Base-by-base conservation (phyloP, 2,113 vertebrate species). In the Apodemus speciosus region DNA sequence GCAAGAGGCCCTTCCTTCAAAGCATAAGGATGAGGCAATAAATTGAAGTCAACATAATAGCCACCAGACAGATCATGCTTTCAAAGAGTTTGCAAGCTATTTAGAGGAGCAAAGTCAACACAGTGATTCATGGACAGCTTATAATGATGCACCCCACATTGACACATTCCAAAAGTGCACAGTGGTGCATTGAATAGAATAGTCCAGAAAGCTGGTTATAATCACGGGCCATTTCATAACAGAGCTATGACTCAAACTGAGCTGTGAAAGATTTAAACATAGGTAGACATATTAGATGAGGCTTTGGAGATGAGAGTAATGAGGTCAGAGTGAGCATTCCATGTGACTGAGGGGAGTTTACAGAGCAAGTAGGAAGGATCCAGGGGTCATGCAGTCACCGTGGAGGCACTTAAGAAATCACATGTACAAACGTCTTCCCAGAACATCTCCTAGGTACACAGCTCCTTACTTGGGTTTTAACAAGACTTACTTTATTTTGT, bases 101-200 rank as follows among this genome's bases (percentile, higher is more conserved):
- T 90, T 72, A 87, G 62, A 95, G 68, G 27, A 90, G 49, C 58
- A 79, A 85, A 94, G 88, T 72, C 88, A 95, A 89, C 64, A 89
- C 62, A 27, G 77, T 68, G 66, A 92, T 73, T 88, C 94, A 85
- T 72, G 46, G 62, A 2, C 25, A 80, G 56, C 46, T 56, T 89
- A 85, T 89, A 94, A 88, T 80, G 76, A 93, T 88, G 27, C 58
- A 80, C 40, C 38, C 58, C 30, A 53, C 76, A 68, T 30, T 60
- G 86, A 95, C 21, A 75, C 77, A 81, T 53, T 79, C 60, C 85
- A 75, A 94, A 94, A 90, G 69, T 84, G 11, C 68, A 66, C 81
- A 68, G 64, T 85, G 66, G 7, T 95, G 68, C 30, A 68, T 14
- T 71, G 53, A 85, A 92, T 49, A 81, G 46, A 90, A 85, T 90